Evolutionary conservation across 2,888 invertebrate species (phyloP).

Genomic region (Ceriagrion tenellum): DNA sequence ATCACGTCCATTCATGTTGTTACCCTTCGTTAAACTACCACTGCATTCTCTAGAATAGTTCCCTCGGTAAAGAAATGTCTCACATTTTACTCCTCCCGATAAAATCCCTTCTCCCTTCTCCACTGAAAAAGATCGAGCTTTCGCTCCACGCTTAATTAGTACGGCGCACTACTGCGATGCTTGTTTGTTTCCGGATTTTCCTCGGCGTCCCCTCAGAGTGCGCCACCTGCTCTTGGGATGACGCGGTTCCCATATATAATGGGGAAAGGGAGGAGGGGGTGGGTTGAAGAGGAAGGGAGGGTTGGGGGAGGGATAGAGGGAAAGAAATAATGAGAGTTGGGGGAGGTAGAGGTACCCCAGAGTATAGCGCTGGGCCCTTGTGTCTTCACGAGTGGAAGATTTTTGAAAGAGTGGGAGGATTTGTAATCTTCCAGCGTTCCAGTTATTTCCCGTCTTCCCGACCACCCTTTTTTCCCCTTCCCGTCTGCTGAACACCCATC

Average conservation of each 20-base stretch:
- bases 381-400: slow-evolving; percentile 26
- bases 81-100: background rate
- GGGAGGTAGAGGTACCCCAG: too few species aligned
- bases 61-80: background rate
- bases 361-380: background rate
- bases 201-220: slow-evolving; percentile 20
- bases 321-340: background rate
- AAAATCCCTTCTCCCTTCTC: background rate
- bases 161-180: background rate
- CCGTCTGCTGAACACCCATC: background rate
- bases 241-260: background rate
- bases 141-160: slow-evolving; percentile 17
- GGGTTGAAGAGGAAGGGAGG: too few species aligned
- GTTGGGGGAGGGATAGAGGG: background rate
- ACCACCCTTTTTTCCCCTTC: background rate
- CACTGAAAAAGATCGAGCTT: background rate
- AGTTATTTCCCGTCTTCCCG: background rate
- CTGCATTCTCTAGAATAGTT: too few species aligned
- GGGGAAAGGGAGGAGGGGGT: background rate
- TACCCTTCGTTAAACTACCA: too few species aligned
- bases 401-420: background rate
- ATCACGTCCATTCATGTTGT: too few species aligned
- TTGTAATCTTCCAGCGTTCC: background rate
- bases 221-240: background rate
- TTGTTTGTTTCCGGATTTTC: slow-evolving; percentile 9